Percentiles rank a stretch among this genome's conserved stretches.
Conservation (phyloP, 2,113 vertebrate genomes). For the Columba janthina region DNA sequence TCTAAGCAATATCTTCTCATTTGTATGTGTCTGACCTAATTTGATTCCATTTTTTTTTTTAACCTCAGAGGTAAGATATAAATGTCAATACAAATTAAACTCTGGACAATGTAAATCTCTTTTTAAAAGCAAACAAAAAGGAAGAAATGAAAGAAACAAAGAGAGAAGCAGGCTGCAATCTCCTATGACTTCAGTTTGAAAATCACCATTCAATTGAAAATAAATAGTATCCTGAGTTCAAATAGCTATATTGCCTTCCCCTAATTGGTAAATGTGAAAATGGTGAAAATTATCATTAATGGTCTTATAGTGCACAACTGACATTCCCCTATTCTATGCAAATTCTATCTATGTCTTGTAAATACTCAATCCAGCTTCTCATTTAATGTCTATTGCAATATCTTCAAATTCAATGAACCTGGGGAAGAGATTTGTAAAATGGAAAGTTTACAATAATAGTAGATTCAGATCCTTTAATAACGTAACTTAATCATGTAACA, state of each 20-base stretch:
- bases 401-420: neutral
- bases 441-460: neutral
- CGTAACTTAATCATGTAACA: neutral
- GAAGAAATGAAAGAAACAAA: neutral
- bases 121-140: neutral
- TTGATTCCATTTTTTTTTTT: constrained; percentile 65
- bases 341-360: neutral
- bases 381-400: neutral
- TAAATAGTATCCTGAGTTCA: neutral
- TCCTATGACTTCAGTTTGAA: neutral
- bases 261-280: neutral
- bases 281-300: neutral
- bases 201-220: constrained; percentile 11
- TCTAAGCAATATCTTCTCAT: constrained; percentile 66
- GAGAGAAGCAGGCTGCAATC: neutral
- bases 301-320: neutral
- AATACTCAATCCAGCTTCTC: neutral
- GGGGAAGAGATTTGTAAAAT: neutral
- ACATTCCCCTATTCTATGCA: neutral
- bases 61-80: constrained; percentile 65
- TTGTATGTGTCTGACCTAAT: constrained; percentile 67
- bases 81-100: constrained; percentile 78
- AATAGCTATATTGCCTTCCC: neutral
- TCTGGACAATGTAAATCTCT: constrained; percentile 24
- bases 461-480: neutral